Conservation (phyloP, 2,113 vertebrate genomes). For the Laticauda laticaudata region DNA sequence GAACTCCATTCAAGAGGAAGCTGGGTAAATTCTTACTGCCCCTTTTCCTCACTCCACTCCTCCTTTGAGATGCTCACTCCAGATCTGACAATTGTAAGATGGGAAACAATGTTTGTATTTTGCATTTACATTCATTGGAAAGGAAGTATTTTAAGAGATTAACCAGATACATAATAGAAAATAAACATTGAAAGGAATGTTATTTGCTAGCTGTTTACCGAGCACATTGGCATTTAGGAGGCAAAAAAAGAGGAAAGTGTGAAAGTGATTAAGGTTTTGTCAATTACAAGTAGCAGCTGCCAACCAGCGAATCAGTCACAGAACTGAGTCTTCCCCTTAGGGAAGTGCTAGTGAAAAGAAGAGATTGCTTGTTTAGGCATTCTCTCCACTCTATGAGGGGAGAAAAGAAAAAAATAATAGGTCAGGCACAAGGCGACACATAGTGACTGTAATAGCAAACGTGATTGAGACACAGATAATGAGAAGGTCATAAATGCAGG, state of each 20-base stretch:
- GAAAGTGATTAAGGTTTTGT: not conserved
- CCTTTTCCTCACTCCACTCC: not conserved
- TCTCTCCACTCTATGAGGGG: not conserved
- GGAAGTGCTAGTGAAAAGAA: not conserved
- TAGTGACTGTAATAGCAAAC: not conserved
- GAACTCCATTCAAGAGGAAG: not conserved
- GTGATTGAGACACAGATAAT: not conserved
- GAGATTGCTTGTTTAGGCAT: not conserved
- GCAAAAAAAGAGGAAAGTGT: not conserved
- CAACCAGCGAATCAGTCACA: not conserved
- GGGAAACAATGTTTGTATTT: not conserved
- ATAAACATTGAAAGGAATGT: not conserved
- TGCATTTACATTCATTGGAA: not conserved
- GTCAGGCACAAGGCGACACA: not conserved
- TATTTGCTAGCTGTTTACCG: not conserved
- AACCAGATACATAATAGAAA: not conserved
- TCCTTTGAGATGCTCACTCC: not conserved
- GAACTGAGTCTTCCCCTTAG: not conserved
- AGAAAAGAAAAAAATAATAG: not conserved
- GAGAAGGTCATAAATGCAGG: not conserved
- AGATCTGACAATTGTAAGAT: not conserved
- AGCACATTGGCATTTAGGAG: not conserved
- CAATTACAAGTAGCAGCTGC: not conserved
- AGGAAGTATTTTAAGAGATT: not conserved
- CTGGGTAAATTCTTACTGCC: not conserved